These are phyloP conservation scores for Stenodema calcarata DNA, from an alignment of 2,888 invertebrate genomes.

Conservation along the genomic window DNA sequence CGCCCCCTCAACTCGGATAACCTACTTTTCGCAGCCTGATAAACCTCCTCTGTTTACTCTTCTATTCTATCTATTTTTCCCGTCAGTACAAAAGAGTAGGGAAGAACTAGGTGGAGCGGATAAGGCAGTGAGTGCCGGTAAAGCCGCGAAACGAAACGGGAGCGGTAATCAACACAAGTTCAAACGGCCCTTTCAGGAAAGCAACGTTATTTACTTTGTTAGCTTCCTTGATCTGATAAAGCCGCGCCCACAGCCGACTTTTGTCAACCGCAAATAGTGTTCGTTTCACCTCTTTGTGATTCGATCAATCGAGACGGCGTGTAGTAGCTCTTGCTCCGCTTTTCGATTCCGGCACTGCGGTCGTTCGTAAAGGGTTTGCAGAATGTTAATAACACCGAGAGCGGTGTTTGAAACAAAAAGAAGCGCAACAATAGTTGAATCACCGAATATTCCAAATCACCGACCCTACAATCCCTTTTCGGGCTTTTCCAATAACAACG, in stretches of 20 bases:
- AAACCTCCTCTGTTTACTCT: not conserved
- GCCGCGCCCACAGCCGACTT: not conserved
- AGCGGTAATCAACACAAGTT: slow-evolving; percentile 24
- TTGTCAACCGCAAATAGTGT: slow-evolving; percentile 28
- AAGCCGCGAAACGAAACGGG: not conserved
- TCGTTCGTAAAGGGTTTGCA: not conserved
- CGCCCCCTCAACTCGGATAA: not conserved
- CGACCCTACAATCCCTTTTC: too few relatives aligned
- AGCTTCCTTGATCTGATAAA: slow-evolving; percentile 1
- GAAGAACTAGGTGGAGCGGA: not conserved
- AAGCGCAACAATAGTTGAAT: too few relatives aligned
- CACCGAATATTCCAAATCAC: too few relatives aligned
- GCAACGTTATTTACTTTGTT: not conserved
- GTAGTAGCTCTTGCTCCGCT: not conserved
- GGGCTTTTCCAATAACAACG: too few relatives aligned
- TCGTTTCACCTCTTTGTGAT: not conserved
- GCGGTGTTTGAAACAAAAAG: not conserved
- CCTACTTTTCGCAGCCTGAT: not conserved
- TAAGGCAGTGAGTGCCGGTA: not conserved
- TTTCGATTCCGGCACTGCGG: not conserved
- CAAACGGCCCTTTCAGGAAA: not conserved
- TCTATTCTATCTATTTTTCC: slow-evolving; percentile 9
- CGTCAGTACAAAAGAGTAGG: not conserved
- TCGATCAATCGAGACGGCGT: not conserved
- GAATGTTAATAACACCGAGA: not conserved